phyloP scores from a whole-genome alignment of 1,140 invertebrate genomes.

The Pygmarrhopalites habei region DNA sequence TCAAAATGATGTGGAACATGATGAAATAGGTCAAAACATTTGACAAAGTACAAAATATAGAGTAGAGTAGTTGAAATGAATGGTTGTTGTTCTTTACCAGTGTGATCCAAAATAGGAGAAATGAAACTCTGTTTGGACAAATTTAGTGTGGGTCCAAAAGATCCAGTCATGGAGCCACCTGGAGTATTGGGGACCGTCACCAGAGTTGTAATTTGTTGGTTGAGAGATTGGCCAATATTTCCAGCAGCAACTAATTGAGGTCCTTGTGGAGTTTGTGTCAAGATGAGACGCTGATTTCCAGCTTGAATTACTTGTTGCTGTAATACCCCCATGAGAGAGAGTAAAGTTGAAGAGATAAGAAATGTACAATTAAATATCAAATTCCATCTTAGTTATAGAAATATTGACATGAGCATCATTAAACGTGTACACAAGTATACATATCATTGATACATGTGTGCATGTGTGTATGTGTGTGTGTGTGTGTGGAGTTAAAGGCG shows the following conservation, averaged over 20 bases:
- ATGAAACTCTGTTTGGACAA: slow-evolving; percentile 46
- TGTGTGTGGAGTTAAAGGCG: no score
- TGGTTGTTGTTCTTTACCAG: no score
- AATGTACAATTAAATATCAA: background rate
- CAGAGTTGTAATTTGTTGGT: slow-evolving; percentile 27
- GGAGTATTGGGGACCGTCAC: slow-evolving; percentile 23
- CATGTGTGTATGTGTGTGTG: no score
- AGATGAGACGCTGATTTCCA: slow-evolving; percentile 33
- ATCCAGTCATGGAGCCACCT: slow-evolving; percentile 12
- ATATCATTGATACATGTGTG: no score
- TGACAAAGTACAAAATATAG: no score
- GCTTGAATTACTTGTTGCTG: slow-evolving; percentile 39
- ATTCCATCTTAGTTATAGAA: no score
- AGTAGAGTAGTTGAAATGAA: no score
- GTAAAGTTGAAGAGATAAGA: background rate
- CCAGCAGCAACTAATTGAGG: slow-evolving; percentile 33
- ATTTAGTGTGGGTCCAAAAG: slow-evolving; percentile 29
- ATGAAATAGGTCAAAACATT: no score
- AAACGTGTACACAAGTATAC: no score
- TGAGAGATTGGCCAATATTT: slow-evolving; percentile 11
- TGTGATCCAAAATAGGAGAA: slow-evolving; percentile 57
- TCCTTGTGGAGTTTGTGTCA: slow-evolving; percentile 35
- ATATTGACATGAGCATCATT: no score
- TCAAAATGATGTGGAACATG: no score
- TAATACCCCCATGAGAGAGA: no score